These are phyloP conservation scores for Geopemphigus sp. DNA, from an alignment of 1,140 invertebrate genomes.

Conservation along the genomic window DNA sequence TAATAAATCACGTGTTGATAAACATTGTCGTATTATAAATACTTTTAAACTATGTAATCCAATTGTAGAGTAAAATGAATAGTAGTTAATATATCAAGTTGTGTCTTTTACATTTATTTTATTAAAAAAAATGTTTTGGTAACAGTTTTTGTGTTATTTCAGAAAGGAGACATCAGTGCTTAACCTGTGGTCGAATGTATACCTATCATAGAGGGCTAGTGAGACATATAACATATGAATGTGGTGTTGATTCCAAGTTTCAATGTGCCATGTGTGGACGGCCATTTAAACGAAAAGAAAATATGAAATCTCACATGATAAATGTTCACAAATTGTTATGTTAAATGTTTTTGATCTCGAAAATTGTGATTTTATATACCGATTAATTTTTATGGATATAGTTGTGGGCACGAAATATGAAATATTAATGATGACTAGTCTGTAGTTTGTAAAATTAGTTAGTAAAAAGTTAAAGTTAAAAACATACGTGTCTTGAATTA, in stretches of 20 bases:
- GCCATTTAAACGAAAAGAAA: conserved; percentile 59
- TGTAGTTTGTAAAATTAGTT: too few relatives aligned
- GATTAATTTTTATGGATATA: too few relatives aligned
- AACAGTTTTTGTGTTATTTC: conserved; percentile 25
- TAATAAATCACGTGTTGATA: conserved; percentile 9
- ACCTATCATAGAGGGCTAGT: conserved; percentile 50
- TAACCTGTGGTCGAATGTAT: conserved; percentile 55
- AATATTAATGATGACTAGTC: too few relatives aligned
- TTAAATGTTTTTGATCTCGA: not conserved
- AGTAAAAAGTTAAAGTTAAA: too few relatives aligned
- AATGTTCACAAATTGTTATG: conserved; percentile 27
- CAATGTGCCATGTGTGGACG: conserved; percentile 55
- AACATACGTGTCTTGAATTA: too few relatives aligned
- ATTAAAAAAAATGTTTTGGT: not conserved
- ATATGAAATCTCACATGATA: conserved; percentile 56
- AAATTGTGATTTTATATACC: not conserved
- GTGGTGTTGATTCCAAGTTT: conserved; percentile 56
- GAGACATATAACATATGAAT: conserved; percentile 54
- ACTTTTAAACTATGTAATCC: not conserved
- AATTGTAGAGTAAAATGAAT: not conserved
- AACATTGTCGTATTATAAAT: not conserved
- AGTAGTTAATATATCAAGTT: conserved; percentile 34
- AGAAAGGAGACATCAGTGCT: conserved; percentile 44
- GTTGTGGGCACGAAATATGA: too few relatives aligned
- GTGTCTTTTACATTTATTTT: not conserved